Conservation (phyloP, 2,113 vertebrate genomes). For the Grammomys surdaster region DNA sequence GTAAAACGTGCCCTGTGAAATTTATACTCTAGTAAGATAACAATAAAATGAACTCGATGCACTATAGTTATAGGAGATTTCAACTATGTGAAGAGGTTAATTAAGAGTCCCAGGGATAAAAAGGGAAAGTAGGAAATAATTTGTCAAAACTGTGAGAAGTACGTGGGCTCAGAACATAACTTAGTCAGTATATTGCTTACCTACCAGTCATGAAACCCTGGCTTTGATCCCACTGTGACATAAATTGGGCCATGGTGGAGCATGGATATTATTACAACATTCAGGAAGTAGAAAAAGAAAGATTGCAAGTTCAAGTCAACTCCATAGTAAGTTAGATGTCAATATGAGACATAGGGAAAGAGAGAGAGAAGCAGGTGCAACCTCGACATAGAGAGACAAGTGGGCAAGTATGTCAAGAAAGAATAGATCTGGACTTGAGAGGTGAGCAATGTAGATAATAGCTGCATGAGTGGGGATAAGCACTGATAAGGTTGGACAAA, state of each 20-base stretch:
- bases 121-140: slow-evolving; percentile 3
- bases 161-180: background rate
- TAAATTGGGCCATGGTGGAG: background rate
- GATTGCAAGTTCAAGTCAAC: background rate
- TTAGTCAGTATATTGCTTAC: background rate
- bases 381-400: background rate
- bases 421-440: slow-evolving; percentile 5
- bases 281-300: background rate
- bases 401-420: background rate
- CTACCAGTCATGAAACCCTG: background rate
- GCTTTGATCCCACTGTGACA: background rate
- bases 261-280: background rate
- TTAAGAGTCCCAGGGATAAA: background rate
- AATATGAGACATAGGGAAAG: background rate
- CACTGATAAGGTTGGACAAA: background rate
- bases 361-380: background rate
- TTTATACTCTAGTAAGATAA: background rate
- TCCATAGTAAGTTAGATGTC: background rate
- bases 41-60: background rate
- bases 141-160: background rate
- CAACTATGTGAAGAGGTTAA: background rate
- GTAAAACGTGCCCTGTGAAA: background rate
- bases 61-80: background rate
- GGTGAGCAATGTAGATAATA: background rate
- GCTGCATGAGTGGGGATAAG: background rate